Evolutionary conservation across 2,888 invertebrate genomes (phyloP).

Genomic region (Clunio marinus): DNA sequence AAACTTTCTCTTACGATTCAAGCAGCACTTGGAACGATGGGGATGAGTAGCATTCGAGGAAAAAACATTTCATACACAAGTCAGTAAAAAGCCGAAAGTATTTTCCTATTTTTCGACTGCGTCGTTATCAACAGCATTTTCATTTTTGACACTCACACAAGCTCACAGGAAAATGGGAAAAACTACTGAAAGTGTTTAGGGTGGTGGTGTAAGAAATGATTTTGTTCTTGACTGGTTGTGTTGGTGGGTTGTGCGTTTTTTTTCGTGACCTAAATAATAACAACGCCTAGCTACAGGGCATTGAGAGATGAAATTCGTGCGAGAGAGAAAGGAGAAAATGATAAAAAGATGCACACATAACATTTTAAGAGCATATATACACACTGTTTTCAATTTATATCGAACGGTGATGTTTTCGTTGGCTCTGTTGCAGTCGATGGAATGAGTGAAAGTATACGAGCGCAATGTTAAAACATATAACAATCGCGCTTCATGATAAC

Average conservation of each 20-base stretch:
- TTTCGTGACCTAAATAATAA: conserved; percentile 37
- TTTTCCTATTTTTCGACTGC: conserved; percentile 16
- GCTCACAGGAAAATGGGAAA: background rate
- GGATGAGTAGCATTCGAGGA: conserved; percentile 1
- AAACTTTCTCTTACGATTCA: background rate
- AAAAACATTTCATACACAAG: conserved; percentile 6
- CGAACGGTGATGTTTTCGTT: background rate
- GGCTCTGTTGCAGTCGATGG: background rate
- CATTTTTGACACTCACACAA: background rate
- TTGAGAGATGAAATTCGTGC: background rate
- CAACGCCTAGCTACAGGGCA: conserved; percentile 34
- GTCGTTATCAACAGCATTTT: conserved; percentile 30
- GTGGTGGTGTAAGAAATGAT: background rate
- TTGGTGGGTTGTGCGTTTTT: conserved; percentile 34
- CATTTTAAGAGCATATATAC: background rate
- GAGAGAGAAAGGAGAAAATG: background rate
- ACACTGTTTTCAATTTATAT: background rate
- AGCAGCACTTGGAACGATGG: background rate
- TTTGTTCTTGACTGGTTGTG: background rate
- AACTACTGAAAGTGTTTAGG: conserved; percentile 20
- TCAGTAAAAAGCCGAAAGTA: conserved; percentile 21
- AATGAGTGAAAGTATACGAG: background rate
- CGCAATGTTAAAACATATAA: too few species aligned
- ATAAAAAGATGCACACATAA: conserved; percentile 20
- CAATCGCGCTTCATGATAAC: background rate